phyloP scores from a whole-genome alignment of 2,888 invertebrate genomes.

The Labia minor region DNA sequence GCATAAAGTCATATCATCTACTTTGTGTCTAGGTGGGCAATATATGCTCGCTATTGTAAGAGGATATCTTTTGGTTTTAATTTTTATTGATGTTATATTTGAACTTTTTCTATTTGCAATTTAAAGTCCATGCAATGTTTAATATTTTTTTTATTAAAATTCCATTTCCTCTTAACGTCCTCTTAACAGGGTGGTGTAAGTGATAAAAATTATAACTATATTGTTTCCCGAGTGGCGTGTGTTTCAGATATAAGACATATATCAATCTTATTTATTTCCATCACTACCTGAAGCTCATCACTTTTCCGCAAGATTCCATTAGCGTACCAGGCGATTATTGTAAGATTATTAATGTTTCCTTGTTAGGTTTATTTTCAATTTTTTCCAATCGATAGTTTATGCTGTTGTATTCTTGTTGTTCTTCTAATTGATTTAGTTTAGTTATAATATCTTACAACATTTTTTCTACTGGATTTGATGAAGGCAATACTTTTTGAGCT shows the following conservation, averaged over 20 bases:
- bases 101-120: neutral
- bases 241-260: too few relatives aligned
- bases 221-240: slow-evolving; percentile 27
- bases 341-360: too few relatives aligned
- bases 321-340: too few relatives aligned
- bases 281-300: neutral
- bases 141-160: slow-evolving; percentile 24
- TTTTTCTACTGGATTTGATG: too few relatives aligned
- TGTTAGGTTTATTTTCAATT: too few relatives aligned
- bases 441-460: too few relatives aligned
- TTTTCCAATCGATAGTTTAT: too few relatives aligned
- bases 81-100: neutral
- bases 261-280: slow-evolving; percentile 25
- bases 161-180: slow-evolving; percentile 26
- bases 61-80: neutral
- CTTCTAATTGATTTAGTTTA: too few relatives aligned
- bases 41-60: neutral
- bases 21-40: neutral
- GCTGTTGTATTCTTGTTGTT: too few relatives aligned
- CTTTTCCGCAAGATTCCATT: neutral
- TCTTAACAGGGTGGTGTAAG: slow-evolving; percentile 26
- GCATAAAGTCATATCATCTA: slow-evolving; percentile 20
- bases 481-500: too few relatives aligned
- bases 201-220: slow-evolving; percentile 25
- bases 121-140: slow-evolving; percentile 23